These are phyloP conservation scores for Pocillopora meandrina DNA, from an alignment of 92 coral and sea anemone species.

Conservation along the genomic window DNA sequence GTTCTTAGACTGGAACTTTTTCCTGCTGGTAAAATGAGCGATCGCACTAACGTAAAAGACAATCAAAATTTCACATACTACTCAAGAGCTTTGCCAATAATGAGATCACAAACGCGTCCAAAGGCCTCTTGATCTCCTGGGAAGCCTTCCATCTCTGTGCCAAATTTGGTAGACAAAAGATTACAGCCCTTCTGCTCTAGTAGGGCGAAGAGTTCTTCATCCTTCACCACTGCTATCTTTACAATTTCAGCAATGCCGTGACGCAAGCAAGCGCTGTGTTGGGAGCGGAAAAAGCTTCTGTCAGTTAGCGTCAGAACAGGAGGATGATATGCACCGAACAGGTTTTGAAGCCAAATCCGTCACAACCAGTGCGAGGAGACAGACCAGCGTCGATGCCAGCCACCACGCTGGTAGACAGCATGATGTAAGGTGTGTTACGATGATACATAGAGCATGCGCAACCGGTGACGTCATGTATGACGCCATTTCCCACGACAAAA, in stretches of 20 bases:
- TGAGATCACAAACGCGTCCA: constrained; percentile 55
- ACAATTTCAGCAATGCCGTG: constrained; percentile 76
- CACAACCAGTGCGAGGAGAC: constrained; percentile 74
- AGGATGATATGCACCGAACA: constrained; percentile 77
- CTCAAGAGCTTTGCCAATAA: constrained; percentile 73
- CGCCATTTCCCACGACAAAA: constrained; percentile 67
- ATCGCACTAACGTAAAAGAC: not conserved
- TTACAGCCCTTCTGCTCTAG: constrained; percentile 45
- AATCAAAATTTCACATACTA: constrained; percentile 39
- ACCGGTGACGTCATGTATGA: constrained; percentile 61
- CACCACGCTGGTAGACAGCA: constrained; percentile 72
- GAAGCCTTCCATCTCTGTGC: constrained; percentile 54
- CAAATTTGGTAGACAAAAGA: constrained; percentile 68
- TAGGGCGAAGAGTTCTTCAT: constrained; percentile 51
- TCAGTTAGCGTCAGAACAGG: constrained; percentile 70
- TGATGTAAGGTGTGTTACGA: constrained; percentile 74
- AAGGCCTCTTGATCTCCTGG: constrained; percentile 49
- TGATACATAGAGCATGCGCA: constrained; percentile 72
- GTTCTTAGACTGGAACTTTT: no score
- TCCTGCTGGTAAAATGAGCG: no score
- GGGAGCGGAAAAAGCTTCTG: constrained; percentile 59
- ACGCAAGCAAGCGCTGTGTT: constrained; percentile 64
- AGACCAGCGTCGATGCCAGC: constrained; percentile 79
- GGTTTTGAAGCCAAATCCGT: constrained; percentile 75
- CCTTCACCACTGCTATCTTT: constrained; percentile 76